Evolutionary conservation across 2,888 invertebrate species (phyloP), one percentile per base, ranked within the genome.

Genomic region (Habroteleia sp.): DNA sequence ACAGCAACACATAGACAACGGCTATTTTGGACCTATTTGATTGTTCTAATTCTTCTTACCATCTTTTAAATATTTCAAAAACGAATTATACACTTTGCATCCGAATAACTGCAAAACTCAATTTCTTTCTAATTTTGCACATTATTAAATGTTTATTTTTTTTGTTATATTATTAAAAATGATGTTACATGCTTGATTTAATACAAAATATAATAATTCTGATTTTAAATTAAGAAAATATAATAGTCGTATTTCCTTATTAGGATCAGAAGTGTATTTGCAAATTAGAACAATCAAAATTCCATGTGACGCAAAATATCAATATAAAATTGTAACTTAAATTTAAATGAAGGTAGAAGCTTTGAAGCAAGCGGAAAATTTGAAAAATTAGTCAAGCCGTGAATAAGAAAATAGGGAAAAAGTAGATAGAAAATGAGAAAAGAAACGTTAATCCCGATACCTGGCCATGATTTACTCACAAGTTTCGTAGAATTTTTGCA

Each of bases 1-100:
- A 90, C 84, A 84, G 82, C 84, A 86, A 82, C 83, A 83, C 79
- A 85, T 85, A 84, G 85, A 85, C 85, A 85, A 78, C 81, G 75
- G 69, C 77, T 42, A 75, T 11, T 39, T 50, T 48, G 41, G 29
- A 54, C 8, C 33, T 16, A 7, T 10, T 10, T 14, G 17, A 69
- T 63, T 69, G 68, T 63, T 74, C 74, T 37, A 56, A 74, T 37
- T 31, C n/a, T n/a, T n/a, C n/a, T n/a, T n/a, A n/a, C n/a, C n/a
- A n/a, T n/a, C n/a, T n/a, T n/a, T n/a, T n/a, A n/a, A n/a, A n/a
- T n/a, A n/a, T n/a, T n/a, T n/a, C n/a, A n/a, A n/a, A n/a, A n/a
- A n/a, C n/a, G n/a, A n/a, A n/a, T n/a, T n/a, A n/a, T n/a, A n/a
- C n/a, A n/a, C n/a, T 31, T 27, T 7, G 27, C 7, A 27, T 27